These are phyloP conservation scores for Coryphaenoides rupestris DNA, from an alignment of 2,113 vertebrate species.

Conservation along the genomic window DNA sequence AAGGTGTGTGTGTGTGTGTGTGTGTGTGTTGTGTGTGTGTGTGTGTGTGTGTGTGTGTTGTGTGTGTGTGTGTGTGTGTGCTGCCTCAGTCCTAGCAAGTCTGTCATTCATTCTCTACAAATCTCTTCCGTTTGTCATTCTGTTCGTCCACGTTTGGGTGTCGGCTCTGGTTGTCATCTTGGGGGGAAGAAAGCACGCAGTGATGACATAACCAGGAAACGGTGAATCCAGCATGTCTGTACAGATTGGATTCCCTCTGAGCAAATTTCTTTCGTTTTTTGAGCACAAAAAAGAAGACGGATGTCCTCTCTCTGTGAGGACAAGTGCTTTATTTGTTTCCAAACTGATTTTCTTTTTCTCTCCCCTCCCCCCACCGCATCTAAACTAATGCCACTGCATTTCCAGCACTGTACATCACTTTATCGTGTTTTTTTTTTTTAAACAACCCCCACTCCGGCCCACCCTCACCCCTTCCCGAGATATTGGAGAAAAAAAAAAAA, in stretches of 20 bases:
- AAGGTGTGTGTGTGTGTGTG: conserved; percentile 18
- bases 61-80: conserved; percentile 38
- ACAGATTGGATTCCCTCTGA: conserved; percentile 58
- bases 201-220: conserved; percentile 62
- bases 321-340: conserved; percentile 76
- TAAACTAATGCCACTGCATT: conserved; percentile 53
- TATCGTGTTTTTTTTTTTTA: conserved; percentile 61
- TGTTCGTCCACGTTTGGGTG: conserved; percentile 46
- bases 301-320: conserved; percentile 64
- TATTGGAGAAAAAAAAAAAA: conserved; percentile 39
- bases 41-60: conserved; percentile 26
- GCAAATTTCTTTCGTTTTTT: conserved; percentile 46
- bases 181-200: conserved; percentile 62
- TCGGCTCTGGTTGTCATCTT: conserved; percentile 53
- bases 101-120: conserved; percentile 57
- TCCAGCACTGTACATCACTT: conserved; percentile 65
- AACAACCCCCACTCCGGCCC: conserved; percentile 51
- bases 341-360: conserved; percentile 46
- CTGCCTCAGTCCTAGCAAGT: conserved; percentile 66
- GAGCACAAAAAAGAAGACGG: conserved; percentile 36
- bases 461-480: too few relatives aligned
- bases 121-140: conserved; percentile 52
- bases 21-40: conserved; percentile 37
- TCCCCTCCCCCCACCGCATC: conserved; percentile 19
- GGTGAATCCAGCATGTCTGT: conserved; percentile 59